These are phyloP conservation scores for Ammodytes dubius DNA, from an alignment of 2,113 vertebrate genomes.

Conservation along the genomic window DNA sequence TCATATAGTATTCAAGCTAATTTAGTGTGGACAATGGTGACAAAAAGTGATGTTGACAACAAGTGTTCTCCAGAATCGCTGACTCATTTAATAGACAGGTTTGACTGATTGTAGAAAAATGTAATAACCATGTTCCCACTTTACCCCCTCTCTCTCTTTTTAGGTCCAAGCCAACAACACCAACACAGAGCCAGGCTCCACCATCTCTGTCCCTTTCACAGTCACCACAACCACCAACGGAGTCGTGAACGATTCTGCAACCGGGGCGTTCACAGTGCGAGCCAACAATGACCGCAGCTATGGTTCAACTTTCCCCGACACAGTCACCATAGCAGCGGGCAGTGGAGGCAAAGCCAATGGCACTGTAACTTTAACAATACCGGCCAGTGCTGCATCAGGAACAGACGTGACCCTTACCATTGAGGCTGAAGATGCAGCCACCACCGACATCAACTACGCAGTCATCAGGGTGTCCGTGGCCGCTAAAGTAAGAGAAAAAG, in stretches of 20 bases:
- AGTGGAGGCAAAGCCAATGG: constrained; percentile 57
- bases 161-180: constrained; percentile 60
- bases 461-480: constrained; percentile 75
- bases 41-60: no score
- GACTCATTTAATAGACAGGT: no score
- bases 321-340: constrained; percentile 27
- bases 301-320: background rate
- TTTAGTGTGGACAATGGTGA: no score
- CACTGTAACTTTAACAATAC: constrained; percentile 57
- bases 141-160: background rate
- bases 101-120: background rate
- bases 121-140: no score
- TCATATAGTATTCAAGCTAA: no score
- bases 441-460: constrained; percentile 75
- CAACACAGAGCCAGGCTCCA: constrained; percentile 70
- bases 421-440: constrained; percentile 52
- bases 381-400: constrained; percentile 66
- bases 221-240: constrained; percentile 39
- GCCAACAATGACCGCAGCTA: constrained; percentile 74
- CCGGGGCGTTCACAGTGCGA: constrained; percentile 54
- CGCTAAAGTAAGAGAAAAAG: constrained; percentile 66
- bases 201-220: constrained; percentile 69
- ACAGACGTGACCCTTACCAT: constrained; percentile 79
- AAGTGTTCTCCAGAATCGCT: no score
- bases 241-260: constrained; percentile 21